Evolutionary conservation across 2,797 vertebrate genomes (phyloP).

Genomic region (Podarcis siculus): DNA sequence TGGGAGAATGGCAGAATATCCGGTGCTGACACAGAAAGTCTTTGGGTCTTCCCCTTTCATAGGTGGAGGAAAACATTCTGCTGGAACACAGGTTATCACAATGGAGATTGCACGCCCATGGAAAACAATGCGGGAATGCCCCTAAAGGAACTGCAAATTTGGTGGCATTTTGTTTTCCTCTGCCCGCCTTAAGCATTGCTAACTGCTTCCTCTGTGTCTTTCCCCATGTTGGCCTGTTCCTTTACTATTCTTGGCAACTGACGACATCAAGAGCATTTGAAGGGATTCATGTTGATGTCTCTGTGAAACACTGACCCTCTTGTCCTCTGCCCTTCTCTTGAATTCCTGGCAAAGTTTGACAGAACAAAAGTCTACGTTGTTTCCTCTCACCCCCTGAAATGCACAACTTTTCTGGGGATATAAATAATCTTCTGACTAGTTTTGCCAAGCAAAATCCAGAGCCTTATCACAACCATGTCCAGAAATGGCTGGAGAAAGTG

Average conservation of each 20-base stretch:
- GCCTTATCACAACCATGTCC: background rate
- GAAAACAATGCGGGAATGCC: too few relatives aligned
- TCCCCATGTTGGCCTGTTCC: background rate
- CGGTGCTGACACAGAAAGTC: too few relatives aligned
- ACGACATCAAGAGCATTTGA: slow-evolving; percentile 45
- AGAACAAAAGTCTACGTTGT: slow-evolving; percentile 10
- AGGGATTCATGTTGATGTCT: slow-evolving; percentile 38
- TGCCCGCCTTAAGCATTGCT: slow-evolving; percentile 10
- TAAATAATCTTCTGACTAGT: slow-evolving; percentile 20
- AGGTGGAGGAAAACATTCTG: too few relatives aligned
- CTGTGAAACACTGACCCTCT: slow-evolving; percentile 40
- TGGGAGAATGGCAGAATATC: too few relatives aligned
- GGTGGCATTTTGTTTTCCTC: background rate
- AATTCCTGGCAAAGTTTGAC: slow-evolving; percentile 44
- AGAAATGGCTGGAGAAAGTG: background rate
- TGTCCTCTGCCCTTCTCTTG: slow-evolving; percentile 14
- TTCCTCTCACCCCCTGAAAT: slow-evolving; percentile 22
- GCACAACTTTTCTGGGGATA: slow-evolving; percentile 5
- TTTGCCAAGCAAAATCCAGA: slow-evolving; percentile 7
- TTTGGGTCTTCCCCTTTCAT: too few relatives aligned
- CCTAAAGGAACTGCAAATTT: slow-evolving; percentile 18
- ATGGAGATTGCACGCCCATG: too few relatives aligned
- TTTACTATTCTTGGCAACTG: slow-evolving; percentile 50
- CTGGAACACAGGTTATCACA: too few relatives aligned
- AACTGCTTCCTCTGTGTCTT: background rate